Percentiles rank a stretch among this genome's conserved stretches.
phyloP scores from a whole-genome alignment of 2,888 invertebrate species.

The Anthrax anthrax region DNA sequence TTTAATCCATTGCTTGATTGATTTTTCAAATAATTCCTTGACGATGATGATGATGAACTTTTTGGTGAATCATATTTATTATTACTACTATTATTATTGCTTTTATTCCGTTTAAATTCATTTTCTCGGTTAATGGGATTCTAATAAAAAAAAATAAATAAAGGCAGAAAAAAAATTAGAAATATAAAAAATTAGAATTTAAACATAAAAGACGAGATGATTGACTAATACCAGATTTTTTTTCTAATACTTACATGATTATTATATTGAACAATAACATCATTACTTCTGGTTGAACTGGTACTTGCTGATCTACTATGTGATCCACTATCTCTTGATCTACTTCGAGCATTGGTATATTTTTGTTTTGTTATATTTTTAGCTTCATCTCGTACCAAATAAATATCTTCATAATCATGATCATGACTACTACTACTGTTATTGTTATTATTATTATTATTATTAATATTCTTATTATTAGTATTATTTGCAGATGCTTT shows the following conservation, averaged over 20 bases:
- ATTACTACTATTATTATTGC: slow-evolving; percentile 23
- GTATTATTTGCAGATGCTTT: slow-evolving; percentile 16
- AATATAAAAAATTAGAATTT: background rate
- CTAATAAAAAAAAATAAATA: slow-evolving; percentile 13
- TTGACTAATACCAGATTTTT: background rate
- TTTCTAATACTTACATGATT: slow-evolving; percentile 29
- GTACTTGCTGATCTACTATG: slow-evolving; percentile 59
- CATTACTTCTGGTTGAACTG: slow-evolving; percentile 36
- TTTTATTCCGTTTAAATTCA: slow-evolving; percentile 28
- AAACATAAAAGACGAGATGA: slow-evolving; percentile 1
- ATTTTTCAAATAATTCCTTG: slow-evolving; percentile 29
- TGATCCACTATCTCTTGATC: slow-evolving; percentile 54
- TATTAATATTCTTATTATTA: slow-evolving; percentile 12
- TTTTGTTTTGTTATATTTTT: slow-evolving; percentile 21
- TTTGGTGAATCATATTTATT: slow-evolving; percentile 23
- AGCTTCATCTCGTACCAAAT: slow-evolving; percentile 50
- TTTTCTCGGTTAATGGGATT: slow-evolving; percentile 28
- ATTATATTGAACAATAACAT: slow-evolving; percentile 29
- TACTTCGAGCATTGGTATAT: slow-evolving; percentile 36
- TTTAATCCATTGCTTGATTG: slow-evolving; percentile 28
- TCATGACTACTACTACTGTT: slow-evolving; percentile 30
- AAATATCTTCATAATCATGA: slow-evolving; percentile 73
- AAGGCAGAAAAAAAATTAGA: too few species aligned
- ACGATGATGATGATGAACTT: slow-evolving; percentile 12
- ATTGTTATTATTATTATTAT: slow-evolving; percentile 6